Base-by-base conservation (phyloP, 2,888 invertebrate genomes). In the Trichacis sp. region DNA sequence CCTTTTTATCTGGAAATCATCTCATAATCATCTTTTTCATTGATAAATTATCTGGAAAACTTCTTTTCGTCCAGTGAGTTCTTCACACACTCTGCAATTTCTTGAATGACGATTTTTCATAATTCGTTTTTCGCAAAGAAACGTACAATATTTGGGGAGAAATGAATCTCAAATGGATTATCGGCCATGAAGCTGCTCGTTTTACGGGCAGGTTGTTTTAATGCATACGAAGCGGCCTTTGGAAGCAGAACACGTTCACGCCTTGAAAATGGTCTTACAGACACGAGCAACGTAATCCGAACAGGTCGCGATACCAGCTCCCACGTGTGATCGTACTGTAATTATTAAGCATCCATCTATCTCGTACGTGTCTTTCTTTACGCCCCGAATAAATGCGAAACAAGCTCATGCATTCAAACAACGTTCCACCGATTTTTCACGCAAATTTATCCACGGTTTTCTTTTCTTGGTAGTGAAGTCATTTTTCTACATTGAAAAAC, bases 311-410 rank as follows among this genome's bases (percentile, higher is more conserved):
- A 68, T 68, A 58, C 53, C 29, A 50, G 53, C 73, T 75, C 73
- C 71, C 71, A 70, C 73, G 71, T 73, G 70, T 75, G 74, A 78
- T 76, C 73, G 75, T 72, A 72, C 70, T 63, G 73, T 74, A 76
- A 77, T 77, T 75, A 78, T 78, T 77, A 76, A 78, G 70, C 56
- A 65, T 61, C 59, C 58, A 55, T 64, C 56, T 40, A 55, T 64
- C 60, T 56, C 20, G 50, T 49, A 64, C 60, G 56, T 60, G 64
- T 51, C 56, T 52, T 58, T 51, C 43, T 18, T 30, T 19, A 1
- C 42, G 36, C 40, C 19, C 45, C 53, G 9, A 12, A 19, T 56
- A 53, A 57, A 65, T 60, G 45, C 45, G 18, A 45, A 45, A 45
- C 45, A n/a, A 14, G 4, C 9, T 3, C 9, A 9, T 8, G 40